Evolutionary conservation across 2,888 invertebrate genomes (phyloP).

Genomic region (Xestia sexstrigata): DNA sequence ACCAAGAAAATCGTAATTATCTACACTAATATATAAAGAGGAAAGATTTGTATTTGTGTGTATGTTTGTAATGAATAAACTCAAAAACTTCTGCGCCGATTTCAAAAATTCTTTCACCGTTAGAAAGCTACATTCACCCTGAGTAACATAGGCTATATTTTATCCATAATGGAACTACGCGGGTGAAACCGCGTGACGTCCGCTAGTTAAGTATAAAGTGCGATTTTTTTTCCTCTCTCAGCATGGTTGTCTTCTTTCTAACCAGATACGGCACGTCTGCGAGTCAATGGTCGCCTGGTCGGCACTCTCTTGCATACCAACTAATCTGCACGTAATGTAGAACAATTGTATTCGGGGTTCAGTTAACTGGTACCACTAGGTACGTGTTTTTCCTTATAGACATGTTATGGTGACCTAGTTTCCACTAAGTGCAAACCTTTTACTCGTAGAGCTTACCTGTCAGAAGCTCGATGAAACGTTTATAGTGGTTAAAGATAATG

Average conservation of each 20-base stretch:
- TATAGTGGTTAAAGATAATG: slow-evolving; percentile 8
- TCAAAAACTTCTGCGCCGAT: too few relatives aligned
- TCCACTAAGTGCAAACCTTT: slow-evolving; percentile 53
- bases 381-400: slow-evolving; percentile 58
- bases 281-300: slow-evolving; percentile 66
- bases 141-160: too few relatives aligned
- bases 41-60: too few relatives aligned
- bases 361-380: slow-evolving; percentile 40
- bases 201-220: too few relatives aligned
- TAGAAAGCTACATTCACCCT: too few relatives aligned
- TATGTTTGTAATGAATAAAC: too few relatives aligned
- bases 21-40: too few relatives aligned
- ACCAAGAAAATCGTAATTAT: too few relatives aligned
- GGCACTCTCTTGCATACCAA: slow-evolving; percentile 72
- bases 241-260: slow-evolving; percentile 36
- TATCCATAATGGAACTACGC: too few relatives aligned
- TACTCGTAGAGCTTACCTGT: slow-evolving; percentile 42
- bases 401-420: slow-evolving; percentile 48
- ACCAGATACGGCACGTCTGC: slow-evolving; percentile 66
- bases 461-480: slow-evolving; percentile 35
- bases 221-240: not conserved
- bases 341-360: slow-evolving; percentile 65
- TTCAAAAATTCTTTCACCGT: too few relatives aligned
- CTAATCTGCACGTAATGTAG: slow-evolving; percentile 72
- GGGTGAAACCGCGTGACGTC: too few relatives aligned